Evolutionary conservation across 2,113 vertebrate species (phyloP).

Genomic region (Lichenostomus cassidix): DNA sequence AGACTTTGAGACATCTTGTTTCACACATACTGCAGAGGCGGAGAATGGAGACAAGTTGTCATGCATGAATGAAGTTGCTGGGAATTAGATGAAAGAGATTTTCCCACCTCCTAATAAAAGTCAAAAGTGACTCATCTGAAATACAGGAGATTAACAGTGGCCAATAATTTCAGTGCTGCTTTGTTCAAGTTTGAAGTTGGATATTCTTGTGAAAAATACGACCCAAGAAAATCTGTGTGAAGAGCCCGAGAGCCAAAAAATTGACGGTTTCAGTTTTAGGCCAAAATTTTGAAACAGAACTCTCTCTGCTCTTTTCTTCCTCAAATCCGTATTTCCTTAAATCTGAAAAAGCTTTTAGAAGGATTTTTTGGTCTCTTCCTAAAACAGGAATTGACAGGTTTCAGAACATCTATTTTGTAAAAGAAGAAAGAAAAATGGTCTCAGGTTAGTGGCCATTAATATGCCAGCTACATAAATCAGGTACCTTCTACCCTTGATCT

Average conservation of each 20-base stretch:
- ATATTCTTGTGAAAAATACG: constrained; percentile 35
- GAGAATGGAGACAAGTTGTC: constrained; percentile 59
- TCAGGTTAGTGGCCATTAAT: constrained; percentile 64
- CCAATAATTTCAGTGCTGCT: constrained; percentile 49
- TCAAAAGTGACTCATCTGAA: constrained; percentile 71
- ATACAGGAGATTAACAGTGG: constrained; percentile 56
- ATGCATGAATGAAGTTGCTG: constrained; percentile 57
- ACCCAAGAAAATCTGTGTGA: neutral
- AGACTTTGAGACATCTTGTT: constrained; percentile 67
- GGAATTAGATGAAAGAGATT: constrained; percentile 62
- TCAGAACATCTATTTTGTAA: constrained; percentile 54
- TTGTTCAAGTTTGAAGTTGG: constrained; percentile 22
- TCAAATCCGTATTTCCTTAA: constrained; percentile 3
- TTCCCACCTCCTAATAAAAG: constrained; percentile 68
- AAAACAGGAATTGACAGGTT: constrained; percentile 42
- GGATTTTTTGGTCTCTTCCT: constrained; percentile 27
- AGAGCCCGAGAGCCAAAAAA: neutral
- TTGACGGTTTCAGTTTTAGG: neutral
- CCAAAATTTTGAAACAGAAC: neutral
- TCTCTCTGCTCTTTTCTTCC: neutral
- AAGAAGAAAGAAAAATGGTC: constrained; percentile 60
- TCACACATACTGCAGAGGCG: constrained; percentile 48
- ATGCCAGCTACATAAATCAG: constrained; percentile 70
- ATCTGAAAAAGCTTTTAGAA: constrained; percentile 8
- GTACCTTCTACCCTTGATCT: constrained; percentile 39